Conservation (phyloP, 2,113 vertebrate species). For the Plecotus auritus region DNA sequence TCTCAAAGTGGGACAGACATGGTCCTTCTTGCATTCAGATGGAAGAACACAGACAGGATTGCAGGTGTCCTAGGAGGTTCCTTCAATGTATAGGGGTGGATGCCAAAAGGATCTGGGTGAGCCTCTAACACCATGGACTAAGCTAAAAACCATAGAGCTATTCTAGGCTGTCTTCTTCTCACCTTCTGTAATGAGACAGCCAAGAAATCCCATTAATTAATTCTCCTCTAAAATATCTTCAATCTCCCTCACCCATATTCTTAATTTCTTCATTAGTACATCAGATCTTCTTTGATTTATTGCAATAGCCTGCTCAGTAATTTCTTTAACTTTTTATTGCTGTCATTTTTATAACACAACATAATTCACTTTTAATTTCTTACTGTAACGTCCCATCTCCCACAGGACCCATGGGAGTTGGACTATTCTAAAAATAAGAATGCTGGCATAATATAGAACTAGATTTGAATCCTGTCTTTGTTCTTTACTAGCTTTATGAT, state of each 20-base stretch:
- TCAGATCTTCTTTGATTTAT: not conserved
- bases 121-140: not conserved
- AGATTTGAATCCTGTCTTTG: not conserved
- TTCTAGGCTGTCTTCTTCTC: not conserved
- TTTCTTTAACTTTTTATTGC: not conserved
- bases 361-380: not conserved
- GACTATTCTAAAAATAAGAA: not conserved
- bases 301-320: not conserved
- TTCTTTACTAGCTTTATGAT: not conserved
- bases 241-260: not conserved
- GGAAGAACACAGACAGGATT: not conserved
- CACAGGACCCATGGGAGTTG: not conserved
- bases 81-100: not conserved
- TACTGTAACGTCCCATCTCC: not conserved
- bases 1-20: not conserved
- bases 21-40: not conserved
- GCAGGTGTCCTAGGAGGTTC: not conserved
- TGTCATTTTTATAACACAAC: not conserved
- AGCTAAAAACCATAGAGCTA: not conserved
- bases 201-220: not conserved
- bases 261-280: not conserved
- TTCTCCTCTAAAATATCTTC: not conserved
- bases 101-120: not conserved
- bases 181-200: not conserved
- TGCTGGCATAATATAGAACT: not conserved